Evolutionary conservation across 2,797 vertebrate species (phyloP), one percentile per base, ranked within the genome.

Genomic region (Cuculus canorus): DNA sequence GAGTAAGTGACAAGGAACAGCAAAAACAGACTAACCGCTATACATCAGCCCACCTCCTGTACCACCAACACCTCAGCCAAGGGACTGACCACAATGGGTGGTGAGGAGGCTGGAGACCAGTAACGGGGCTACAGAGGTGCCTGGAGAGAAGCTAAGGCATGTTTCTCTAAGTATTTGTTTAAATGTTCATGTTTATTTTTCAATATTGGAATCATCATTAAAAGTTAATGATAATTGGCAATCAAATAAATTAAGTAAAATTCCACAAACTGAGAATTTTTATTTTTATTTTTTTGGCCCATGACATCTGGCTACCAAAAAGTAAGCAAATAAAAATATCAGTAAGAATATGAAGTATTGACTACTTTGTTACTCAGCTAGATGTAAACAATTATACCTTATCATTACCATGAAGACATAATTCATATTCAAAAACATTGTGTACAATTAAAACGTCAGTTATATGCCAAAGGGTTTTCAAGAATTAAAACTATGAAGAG

Each of bases 381-480:
- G 37, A 52, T 60, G 28, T 45, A 80, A 65, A 71, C 7, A 77
- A 9, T 76, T 64, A 66, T 17, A 71, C 10, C 1, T 2, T 73
- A 53, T 52, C n/a, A 68, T 28, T 32, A 77, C 39, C 48, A 63
- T n/a, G 64, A 59, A 90, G 25, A 56, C 6, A 30, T 14, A 37
- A 23, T 79, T 75, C 19, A 22, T 60, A 14, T 43, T 88, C 69
- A 82, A 73, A 69, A 56, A 82, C 21, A 17, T 27, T 57, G 6
- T n/a, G 39, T 71, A 22, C 17, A 68, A 71, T 76, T 63, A 60
- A 10, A 70, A 91, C 22, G 88, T 75, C 21, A 64, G 43, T 94
- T 85, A n/a, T n/a, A n/a, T 90, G n/a, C 41, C 83, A 33, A 18
- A 82, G 43, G 22, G 92, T 96, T 96, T 96, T 88, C 65, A 97